These are phyloP conservation scores for Danionella dracula DNA, from an alignment of 2,797 vertebrate genomes.

Conservation along the genomic window DNA sequence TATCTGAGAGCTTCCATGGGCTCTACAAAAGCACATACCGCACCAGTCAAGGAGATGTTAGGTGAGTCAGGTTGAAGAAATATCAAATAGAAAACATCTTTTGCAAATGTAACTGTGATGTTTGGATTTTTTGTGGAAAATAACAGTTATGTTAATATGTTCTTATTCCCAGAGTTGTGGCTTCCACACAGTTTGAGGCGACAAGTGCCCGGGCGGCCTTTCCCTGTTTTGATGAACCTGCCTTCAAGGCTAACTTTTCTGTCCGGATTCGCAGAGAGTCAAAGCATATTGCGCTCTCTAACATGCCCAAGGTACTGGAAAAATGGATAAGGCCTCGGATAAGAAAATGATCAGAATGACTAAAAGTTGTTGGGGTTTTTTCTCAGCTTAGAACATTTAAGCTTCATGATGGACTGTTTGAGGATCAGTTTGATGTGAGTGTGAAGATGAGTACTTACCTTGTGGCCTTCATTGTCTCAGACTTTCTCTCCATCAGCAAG, in stretches of 20 bases:
- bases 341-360: too few species aligned
- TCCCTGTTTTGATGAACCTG: conserved; percentile 89
- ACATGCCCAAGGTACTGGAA: conserved; percentile 81
- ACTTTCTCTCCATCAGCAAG: conserved; percentile 85
- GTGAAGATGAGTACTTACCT: conserved; percentile 93
- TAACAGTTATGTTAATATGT: not conserved
- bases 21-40: conserved; percentile 90
- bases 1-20: conserved; percentile 80
- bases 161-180: conserved; percentile 66
- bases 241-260: conserved; percentile 85
- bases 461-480: conserved; percentile 86
- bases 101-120: not conserved
- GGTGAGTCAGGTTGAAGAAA: too few species aligned
- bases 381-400: conserved; percentile 73
- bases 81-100: too few species aligned
- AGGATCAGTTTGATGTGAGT: conserved; percentile 84
- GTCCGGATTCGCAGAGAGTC: conserved; percentile 75
- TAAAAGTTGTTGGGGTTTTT: too few species aligned
- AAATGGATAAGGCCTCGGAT: not conserved
- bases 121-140: not conserved
- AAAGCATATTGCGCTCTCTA: conserved; percentile 77
- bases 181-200: conserved; percentile 86
- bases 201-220: conserved; percentile 84
- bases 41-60: conserved; percentile 72
- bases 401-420: conserved; percentile 70